Percentiles rank a stretch among this genome's conserved stretches.
These are phyloP conservation scores for Phrynocephalus versicolor DNA, from an alignment of 2,113 vertebrate genomes.

Conservation along the genomic window DNA sequence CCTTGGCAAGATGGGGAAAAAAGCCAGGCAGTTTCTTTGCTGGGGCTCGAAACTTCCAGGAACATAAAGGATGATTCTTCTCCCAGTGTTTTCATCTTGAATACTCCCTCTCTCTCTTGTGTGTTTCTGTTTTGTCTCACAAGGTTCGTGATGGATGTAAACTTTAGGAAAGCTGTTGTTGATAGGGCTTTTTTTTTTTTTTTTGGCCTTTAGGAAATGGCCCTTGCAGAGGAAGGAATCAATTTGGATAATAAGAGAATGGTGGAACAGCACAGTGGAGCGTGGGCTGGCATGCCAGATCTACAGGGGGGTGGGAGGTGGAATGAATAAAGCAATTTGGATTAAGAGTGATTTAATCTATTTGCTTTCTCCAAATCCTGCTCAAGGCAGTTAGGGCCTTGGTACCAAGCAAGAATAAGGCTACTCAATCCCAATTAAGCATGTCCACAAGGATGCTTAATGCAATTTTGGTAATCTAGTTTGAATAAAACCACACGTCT, in stretches of 20 bases:
- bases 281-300: neutral
- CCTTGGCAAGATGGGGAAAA: too few species aligned
- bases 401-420: neutral
- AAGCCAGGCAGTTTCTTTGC: too few species aligned
- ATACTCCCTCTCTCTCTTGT: neutral
- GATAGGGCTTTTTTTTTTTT: conserved; percentile 13
- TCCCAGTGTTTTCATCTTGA: conserved; percentile 1
- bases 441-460: neutral
- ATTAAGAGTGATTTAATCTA: neutral
- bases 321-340: conserved; percentile 13
- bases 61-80: conserved; percentile 51
- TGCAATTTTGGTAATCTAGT: conserved; percentile 10
- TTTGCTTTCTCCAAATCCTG: neutral
- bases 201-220: conserved; percentile 10
- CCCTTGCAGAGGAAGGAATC: conserved; percentile 28
- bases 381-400: neutral
- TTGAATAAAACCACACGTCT: conserved; percentile 11
- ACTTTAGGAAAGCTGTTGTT: conserved; percentile 14
- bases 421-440: neutral
- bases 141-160: conserved; percentile 36
- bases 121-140: conserved; percentile 57
- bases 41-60: conserved; percentile 59
- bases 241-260: neutral
- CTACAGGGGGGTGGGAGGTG: neutral
- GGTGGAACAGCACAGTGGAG: neutral